phyloP scores from a whole-genome alignment of 1,140 invertebrate species.

The Acromyrmex heyeri region DNA sequence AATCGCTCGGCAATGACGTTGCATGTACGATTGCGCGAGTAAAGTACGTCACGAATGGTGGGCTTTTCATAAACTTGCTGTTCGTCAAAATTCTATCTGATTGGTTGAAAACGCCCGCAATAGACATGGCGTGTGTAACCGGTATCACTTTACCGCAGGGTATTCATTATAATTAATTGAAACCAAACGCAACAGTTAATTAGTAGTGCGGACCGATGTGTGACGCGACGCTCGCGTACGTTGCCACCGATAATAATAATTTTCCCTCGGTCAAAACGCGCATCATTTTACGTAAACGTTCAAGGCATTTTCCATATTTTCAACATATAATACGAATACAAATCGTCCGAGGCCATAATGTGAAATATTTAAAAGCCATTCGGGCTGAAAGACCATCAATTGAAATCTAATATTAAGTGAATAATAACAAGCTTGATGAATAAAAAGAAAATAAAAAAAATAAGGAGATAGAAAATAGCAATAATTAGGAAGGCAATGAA shows the following conservation, averaged over 20 bases:
- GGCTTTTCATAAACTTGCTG: slow-evolving; percentile 12
- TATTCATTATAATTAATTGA: slow-evolving; percentile 60
- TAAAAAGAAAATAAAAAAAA: too few species aligned
- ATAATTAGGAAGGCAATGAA: too few species aligned
- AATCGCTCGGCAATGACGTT: slow-evolving; percentile 11
- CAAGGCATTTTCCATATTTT: not conserved
- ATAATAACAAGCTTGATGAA: not conserved
- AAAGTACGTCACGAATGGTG: not conserved
- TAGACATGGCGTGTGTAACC: slow-evolving; percentile 4
- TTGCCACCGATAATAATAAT: slow-evolving; percentile 42
- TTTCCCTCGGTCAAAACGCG: not conserved
- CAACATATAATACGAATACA: not conserved
- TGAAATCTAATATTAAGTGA: not conserved
- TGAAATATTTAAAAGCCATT: not conserved
- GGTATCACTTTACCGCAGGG: slow-evolving; percentile 41
- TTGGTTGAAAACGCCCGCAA: slow-evolving; percentile 5
- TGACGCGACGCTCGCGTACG: not conserved
- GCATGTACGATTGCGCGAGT: slow-evolving; percentile 8
- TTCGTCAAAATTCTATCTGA: slow-evolving; percentile 22
- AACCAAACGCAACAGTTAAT: slow-evolving; percentile 55
- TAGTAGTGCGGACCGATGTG: slow-evolving; percentile 19
- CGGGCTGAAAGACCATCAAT: not conserved
- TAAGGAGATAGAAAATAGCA: too few species aligned
- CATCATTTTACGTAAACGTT: not conserved
- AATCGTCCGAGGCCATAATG: not conserved